Percentiles rank a stretch among this genome's conserved stretches.
Conservation (phyloP, 2,888 invertebrate genomes). For the Anthoptus insignis region DNA sequence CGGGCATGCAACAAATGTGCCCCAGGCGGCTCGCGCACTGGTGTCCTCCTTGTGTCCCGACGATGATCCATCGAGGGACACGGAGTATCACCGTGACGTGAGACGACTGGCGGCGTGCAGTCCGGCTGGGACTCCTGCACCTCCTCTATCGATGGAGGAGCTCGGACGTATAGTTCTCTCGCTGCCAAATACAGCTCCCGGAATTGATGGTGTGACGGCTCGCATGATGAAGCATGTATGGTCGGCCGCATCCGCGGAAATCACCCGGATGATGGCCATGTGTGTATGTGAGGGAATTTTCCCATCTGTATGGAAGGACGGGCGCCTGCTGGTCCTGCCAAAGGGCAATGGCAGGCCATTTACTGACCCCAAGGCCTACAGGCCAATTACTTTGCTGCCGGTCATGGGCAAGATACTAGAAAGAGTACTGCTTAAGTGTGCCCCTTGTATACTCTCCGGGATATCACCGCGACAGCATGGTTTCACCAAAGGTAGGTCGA, state of each 20-base stretch:
- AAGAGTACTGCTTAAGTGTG: constrained; percentile 45
- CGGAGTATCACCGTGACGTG: constrained; percentile 47
- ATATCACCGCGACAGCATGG: constrained; percentile 37
- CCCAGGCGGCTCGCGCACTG: constrained; percentile 43
- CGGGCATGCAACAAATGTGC: constrained; percentile 15
- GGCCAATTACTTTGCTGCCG: constrained; percentile 54
- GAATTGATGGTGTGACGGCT: constrained; percentile 52
- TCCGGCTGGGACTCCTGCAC: constrained; percentile 44
- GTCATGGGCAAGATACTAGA: constrained; percentile 56
- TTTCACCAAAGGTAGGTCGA: constrained; percentile 44
- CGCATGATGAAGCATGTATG: constrained; percentile 47
- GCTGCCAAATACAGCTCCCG: constrained; percentile 53
- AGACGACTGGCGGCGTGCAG: constrained; percentile 41
- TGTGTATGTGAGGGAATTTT: constrained; percentile 51
- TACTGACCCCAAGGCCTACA: constrained; percentile 51
- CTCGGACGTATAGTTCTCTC: constrained; percentile 42
- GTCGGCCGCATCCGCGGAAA: constrained; percentile 38
- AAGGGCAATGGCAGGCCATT: constrained; percentile 50
- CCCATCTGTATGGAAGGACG: constrained; percentile 52
- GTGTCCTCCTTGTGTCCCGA: constrained; percentile 53
- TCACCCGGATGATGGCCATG: constrained; percentile 24
- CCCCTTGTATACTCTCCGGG: constrained; percentile 29
- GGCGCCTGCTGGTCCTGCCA: constrained; percentile 48
- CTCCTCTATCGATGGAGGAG: constrained; percentile 12
- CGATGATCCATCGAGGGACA: constrained; percentile 44